These are phyloP conservation scores for Perognathus longimembris DNA, from an alignment of 2,113 vertebrate species.

Conservation along the genomic window DNA sequence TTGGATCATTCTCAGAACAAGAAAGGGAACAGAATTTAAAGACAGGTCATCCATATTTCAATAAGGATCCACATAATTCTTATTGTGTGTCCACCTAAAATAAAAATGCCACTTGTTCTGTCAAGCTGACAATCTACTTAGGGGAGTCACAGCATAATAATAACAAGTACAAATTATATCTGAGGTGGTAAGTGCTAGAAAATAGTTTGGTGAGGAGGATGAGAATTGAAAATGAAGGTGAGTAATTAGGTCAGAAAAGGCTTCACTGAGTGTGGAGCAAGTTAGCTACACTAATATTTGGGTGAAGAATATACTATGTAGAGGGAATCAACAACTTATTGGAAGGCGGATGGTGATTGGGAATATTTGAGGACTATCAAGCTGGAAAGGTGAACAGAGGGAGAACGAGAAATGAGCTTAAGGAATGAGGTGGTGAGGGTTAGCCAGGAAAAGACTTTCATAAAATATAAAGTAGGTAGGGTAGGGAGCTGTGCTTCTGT, in stretches of 20 bases:
- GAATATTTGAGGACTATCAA: neutral
- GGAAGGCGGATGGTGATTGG: neutral
- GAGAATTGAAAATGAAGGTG: neutral
- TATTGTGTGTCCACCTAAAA: neutral
- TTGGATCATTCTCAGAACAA: neutral
- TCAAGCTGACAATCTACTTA: slow-evolving; percentile 13
- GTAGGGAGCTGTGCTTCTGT: slow-evolving; percentile 17
- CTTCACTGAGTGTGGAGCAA: neutral
- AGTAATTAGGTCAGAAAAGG: neutral
- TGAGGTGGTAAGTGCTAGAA: neutral
- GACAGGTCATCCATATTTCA: neutral
- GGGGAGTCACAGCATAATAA: neutral
- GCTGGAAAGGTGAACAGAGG: neutral
- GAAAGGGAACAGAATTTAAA: slow-evolving; percentile 9
- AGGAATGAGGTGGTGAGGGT: neutral
- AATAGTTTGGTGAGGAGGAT: neutral
- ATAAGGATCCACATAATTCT: neutral
- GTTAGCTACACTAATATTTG: neutral
- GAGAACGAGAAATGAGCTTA: neutral
- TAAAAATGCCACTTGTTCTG: neutral
- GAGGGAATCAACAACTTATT: neutral
- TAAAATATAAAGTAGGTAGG: neutral
- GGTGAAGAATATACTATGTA: neutral
- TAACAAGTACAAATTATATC: neutral
- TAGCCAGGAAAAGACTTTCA: neutral